Evolutionary conservation across 2,888 invertebrate genomes (phyloP), one percentile per base, ranked within the genome.

Genomic region (Polydrusus tereticollis): DNA sequence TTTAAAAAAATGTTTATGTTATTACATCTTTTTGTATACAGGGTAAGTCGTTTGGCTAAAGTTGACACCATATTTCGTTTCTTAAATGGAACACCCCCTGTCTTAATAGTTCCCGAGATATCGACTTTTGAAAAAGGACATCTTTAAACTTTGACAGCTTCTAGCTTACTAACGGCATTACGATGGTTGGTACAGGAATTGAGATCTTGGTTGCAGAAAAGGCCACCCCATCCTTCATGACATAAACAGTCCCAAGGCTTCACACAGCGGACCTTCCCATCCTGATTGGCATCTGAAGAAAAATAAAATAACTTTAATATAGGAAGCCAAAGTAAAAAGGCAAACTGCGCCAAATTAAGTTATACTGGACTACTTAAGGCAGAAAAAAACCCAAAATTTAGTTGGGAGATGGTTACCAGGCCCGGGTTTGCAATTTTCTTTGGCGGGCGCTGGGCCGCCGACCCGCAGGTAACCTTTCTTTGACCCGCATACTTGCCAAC

Each of bases 171-270:
- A n/a, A n/a, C n/a, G n/a, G n/a, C n/a, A n/a, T n/a, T n/a, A n/a
- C 92, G 92, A 87, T 98, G 96, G 87, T 98, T 97, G 74, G 98
- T 98, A 89, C 98, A 99, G 89, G 95, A 99, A 89, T 98, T 98
- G 79, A 99, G 91, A 87, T 98, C 98, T 87, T 97, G 97, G 88
- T 98, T 98, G 89, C 98, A 99, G 88, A 97, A 97, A 74, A 97
- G 89, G 12, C 98, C 98, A 78, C 98, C 98, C 98, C 98, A 99
- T 76, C 98, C 98, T 87, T 98, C 97, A 83, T 95, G 91, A 88
- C 98, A 99, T 79, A 93, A 91, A 87, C 98, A 99, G 83, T 96
- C 93, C 95, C 96, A 98, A 47, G 96, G 95, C 82, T 93, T 91
- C 79, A 91, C 90, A 99, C 79, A 92, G 88, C 72, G 90, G 88